Percentiles rank a stretch among this genome's conserved stretches.
Conservation (phyloP, 2,797 vertebrate genomes). For the Pteropus rufus region DNA sequence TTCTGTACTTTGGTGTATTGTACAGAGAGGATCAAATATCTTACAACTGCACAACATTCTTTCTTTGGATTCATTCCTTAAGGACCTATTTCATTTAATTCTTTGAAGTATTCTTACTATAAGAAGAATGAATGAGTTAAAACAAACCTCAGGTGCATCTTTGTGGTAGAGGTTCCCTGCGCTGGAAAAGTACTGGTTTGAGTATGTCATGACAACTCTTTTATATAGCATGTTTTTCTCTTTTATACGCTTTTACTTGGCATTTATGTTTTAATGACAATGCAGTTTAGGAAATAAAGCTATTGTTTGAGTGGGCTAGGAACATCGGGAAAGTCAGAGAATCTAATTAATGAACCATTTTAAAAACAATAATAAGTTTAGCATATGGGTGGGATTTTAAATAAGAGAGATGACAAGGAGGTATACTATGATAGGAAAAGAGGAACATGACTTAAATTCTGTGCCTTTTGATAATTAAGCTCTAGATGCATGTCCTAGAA, state of each 20-base stretch:
- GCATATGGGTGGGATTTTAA: neutral
- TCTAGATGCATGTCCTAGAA: no score
- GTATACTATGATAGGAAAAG: neutral
- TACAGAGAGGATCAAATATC: neutral
- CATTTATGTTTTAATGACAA: neutral
- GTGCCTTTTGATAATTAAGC: neutral
- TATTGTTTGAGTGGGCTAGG: neutral
- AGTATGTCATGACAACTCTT: neutral
- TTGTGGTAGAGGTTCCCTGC: accelerated
- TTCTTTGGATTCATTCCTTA: neutral
- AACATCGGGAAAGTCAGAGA: neutral
- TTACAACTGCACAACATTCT: neutral
- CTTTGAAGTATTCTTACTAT: neutral
- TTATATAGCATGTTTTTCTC: neutral
- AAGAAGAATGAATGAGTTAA: neutral
- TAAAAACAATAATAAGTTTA: neutral
- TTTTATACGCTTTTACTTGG: neutral
- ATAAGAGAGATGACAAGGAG: neutral
- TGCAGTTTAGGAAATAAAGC: neutral
- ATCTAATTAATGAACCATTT: neutral
- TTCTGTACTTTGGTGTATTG: neutral
- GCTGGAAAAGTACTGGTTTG: neutral
- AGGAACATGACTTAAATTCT: neutral
- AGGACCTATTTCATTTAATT: neutral
- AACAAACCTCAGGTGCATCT: neutral